Percentiles rank a stretch among this genome's conserved stretches.
Conservation (phyloP, 2,888 invertebrate genomes). For the Drosophila bunnanda region DNA sequence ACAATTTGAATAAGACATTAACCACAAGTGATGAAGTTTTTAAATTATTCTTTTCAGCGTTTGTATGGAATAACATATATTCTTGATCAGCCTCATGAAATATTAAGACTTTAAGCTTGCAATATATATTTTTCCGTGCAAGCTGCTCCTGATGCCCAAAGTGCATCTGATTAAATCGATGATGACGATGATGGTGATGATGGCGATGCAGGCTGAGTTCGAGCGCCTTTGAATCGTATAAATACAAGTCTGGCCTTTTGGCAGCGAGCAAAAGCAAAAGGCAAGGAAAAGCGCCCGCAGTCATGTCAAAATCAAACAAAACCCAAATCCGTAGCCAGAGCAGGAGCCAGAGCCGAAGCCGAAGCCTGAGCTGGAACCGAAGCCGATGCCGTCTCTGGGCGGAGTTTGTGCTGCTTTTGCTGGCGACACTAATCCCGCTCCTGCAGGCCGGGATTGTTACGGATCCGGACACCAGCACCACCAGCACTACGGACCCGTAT, state of each 20-base stretch:
- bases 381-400: slow-evolving; percentile 11
- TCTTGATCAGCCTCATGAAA: not conserved
- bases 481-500: slow-evolving; percentile 17
- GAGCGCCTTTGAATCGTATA: slow-evolving; percentile 44
- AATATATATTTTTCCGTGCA: not conserved
- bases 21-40: not conserved
- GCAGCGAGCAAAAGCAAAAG: slow-evolving; percentile 46
- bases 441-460: slow-evolving; percentile 40
- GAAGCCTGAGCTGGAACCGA: slow-evolving; percentile 9
- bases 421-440: slow-evolving; percentile 63
- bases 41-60: not conserved
- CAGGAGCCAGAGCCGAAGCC: slow-evolving; percentile 5
- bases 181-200: slow-evolving; percentile 8
- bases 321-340: slow-evolving; percentile 39
- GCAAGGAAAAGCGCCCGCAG: slow-evolving; percentile 50
- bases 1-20: not conserved
- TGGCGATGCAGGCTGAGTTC: slow-evolving; percentile 11
- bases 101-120: not conserved
- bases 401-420: slow-evolving; percentile 21
- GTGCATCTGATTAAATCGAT: slow-evolving; percentile 22
- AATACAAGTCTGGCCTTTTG: slow-evolving; percentile 58
- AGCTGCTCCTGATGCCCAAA: slow-evolving; percentile 4
- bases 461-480: slow-evolving; percentile 8
- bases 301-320: slow-evolving; percentile 58
- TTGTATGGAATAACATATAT: not conserved